phyloP scores from a whole-genome alignment of 1,140 invertebrate genomes.

The Ooceraea biroi region DNA sequence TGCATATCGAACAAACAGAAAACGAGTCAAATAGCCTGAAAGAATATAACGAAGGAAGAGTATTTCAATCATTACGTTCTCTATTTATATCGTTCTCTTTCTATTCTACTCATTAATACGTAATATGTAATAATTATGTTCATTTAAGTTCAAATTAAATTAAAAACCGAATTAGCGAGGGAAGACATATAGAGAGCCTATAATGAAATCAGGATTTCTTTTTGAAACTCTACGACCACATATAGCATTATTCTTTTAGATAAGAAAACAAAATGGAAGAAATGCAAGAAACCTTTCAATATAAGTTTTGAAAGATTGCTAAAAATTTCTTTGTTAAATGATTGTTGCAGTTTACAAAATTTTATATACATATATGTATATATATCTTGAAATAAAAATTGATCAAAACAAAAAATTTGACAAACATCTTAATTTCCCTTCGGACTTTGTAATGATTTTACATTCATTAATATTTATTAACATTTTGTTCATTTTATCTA shows the following conservation, averaged over 20 bases:
- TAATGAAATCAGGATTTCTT: conserved; percentile 15
- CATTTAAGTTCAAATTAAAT: conserved; percentile 32
- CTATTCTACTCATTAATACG: conserved; percentile 16
- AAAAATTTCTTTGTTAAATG: too few species aligned
- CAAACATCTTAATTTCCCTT: not conserved
- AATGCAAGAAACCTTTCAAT: too few species aligned
- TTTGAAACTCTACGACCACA: conserved; percentile 17
- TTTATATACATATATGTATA: too few species aligned
- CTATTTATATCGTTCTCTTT: not conserved
- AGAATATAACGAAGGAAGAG: conserved; percentile 53
- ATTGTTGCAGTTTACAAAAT: too few species aligned
- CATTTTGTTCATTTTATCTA: not conserved
- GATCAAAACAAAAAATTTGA: not conserved
- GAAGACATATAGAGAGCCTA: conserved; percentile 21
- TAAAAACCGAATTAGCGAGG: conserved; percentile 45
- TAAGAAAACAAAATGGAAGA: too few species aligned
- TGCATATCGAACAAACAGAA: conserved; percentile 44
- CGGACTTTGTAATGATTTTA: not conserved
- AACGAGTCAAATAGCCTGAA: conserved; percentile 50
- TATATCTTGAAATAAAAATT: too few species aligned
- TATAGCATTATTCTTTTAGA: not conserved
- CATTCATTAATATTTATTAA: not conserved
- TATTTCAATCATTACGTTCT: not conserved
- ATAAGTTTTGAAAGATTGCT: not conserved
- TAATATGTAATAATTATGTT: conserved; percentile 38